Evolutionary conservation across 2,113 vertebrate species (phyloP), one percentile per base, ranked within the genome.

Genomic region (Coregonus clupeaformis): DNA sequence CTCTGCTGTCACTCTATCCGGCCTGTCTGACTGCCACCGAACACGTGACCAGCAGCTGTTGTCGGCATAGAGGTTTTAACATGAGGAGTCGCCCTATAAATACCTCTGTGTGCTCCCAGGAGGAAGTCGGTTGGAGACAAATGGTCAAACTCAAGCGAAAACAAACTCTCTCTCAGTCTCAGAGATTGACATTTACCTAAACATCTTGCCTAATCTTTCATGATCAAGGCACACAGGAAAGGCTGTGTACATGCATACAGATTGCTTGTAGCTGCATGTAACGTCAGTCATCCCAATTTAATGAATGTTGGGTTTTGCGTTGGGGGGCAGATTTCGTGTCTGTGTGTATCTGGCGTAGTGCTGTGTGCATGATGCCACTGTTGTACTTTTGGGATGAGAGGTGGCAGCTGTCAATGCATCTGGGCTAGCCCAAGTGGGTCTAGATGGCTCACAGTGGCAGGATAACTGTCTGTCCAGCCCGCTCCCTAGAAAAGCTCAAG

Each of bases 31-130:
- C 20, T 83, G 52, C 69, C 76, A 24, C 12, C 71, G 60, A 71
- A 78, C 87, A 87, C 76, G 84, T 89, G 87, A 90, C 67, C 62
- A 72, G 68, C 85, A 90, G 88, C 89, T 90, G 87, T 87, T 88
- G 83, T 80, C 29, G 45, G 69, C 63, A 32, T 72, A 68, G 72
- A 74, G 68, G 65, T 86, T 76, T 52, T 80, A 78, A 74, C 72
- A 78, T 73, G 69, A 66, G 75, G 69, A 66, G 75, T 67, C 29
- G n/a, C 75, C 77, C 91, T 92, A 92, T 82, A 92, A 90, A 92
- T 93, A 92, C 80, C 16, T 65, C 45, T n/a, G n/a, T 71, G 67
- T 80, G 69, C 62, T 72, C 27, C 16, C 70, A 29, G 65, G 62
- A 9, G 57, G 69, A 82, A 36, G 65, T 74, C n/a, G 71, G 62